Conservation (phyloP, 2,888 invertebrate genomes). For the Masnerella sp. region DNA sequence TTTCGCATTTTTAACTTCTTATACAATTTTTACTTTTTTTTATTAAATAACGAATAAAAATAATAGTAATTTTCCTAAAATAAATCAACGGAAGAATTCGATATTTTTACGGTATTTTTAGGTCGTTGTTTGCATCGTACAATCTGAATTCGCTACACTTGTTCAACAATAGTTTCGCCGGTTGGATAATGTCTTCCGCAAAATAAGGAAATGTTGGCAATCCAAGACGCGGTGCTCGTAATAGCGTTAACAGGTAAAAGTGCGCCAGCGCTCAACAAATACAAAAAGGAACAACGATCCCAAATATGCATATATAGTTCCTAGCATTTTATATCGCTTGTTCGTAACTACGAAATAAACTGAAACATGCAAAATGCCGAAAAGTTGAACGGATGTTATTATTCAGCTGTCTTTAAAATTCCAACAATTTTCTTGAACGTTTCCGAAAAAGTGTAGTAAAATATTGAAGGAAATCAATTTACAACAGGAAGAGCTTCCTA, state of each 20-base stretch:
- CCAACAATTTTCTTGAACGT: no score
- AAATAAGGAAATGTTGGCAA: conserved; percentile 69
- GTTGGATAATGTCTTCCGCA: conserved; percentile 65
- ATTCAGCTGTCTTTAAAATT: no score
- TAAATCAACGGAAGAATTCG: conserved; percentile 1
- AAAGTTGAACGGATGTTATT: no score
- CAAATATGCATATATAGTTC: conserved; percentile 13
- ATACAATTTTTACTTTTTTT: no score
- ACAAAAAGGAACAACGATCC: conserved; percentile 30
- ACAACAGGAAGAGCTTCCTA: no score
- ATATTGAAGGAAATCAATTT: no score
- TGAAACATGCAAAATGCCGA: no score
- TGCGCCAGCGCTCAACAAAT: conserved; percentile 32
- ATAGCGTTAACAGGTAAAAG: conserved; percentile 29
- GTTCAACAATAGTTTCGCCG: conserved; percentile 53
- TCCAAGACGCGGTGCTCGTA: conserved; percentile 65
- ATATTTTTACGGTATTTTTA: conserved; percentile 23
- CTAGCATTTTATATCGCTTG: conserved; percentile 10
- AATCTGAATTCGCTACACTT: conserved; percentile 36
- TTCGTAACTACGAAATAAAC: no score
- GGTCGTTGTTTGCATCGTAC: conserved; percentile 18
- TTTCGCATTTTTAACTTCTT: no score
- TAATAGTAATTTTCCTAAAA: no score
- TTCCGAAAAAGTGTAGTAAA: no score
- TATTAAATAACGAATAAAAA: no score